These are phyloP conservation scores for Odocoileus virginianus DNA, from an alignment of 2,113 vertebrate species.

Conservation along the genomic window DNA sequence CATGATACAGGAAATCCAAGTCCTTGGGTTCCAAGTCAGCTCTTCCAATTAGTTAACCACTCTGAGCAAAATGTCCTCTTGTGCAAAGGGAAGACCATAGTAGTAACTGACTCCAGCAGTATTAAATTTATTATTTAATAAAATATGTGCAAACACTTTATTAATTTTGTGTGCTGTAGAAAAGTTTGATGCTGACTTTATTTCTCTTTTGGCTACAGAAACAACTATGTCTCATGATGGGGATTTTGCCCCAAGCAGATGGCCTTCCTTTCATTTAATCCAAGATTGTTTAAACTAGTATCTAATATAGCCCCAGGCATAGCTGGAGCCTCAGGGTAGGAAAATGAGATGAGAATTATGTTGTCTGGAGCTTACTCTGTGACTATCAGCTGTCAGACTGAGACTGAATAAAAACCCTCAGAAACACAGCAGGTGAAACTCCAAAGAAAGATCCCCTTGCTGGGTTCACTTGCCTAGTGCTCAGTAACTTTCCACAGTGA, in stretches of 20 bases:
- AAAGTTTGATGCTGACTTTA: not conserved
- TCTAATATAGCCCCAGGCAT: not conserved
- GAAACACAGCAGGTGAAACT: not conserved
- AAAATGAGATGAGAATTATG: not conserved
- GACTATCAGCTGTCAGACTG: slow-evolving; percentile 35
- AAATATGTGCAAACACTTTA: not conserved
- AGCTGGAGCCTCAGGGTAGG: not conserved
- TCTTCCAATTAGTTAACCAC: not conserved
- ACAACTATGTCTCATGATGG: not conserved
- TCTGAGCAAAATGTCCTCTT: not conserved
- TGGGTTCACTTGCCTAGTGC: not conserved
- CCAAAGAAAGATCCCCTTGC: not conserved
- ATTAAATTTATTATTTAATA: not conserved
- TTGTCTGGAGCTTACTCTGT: not conserved
- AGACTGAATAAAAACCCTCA: not conserved
- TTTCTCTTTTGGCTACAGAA: slow-evolving; percentile 2
- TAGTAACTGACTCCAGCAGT: not conserved
- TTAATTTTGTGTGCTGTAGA: not conserved
- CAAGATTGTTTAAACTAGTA: not conserved
- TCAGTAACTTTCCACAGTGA: slow-evolving; percentile 42
- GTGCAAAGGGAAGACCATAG: not conserved
- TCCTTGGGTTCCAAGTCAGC: not conserved
- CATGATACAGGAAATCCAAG: not conserved
- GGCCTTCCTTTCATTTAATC: not conserved
- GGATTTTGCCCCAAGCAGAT: not conserved